Evolutionary conservation across 1,140 invertebrate genomes (phyloP), one percentile per base, ranked within the genome.

Genomic region (Plectus sambesii): DNA sequence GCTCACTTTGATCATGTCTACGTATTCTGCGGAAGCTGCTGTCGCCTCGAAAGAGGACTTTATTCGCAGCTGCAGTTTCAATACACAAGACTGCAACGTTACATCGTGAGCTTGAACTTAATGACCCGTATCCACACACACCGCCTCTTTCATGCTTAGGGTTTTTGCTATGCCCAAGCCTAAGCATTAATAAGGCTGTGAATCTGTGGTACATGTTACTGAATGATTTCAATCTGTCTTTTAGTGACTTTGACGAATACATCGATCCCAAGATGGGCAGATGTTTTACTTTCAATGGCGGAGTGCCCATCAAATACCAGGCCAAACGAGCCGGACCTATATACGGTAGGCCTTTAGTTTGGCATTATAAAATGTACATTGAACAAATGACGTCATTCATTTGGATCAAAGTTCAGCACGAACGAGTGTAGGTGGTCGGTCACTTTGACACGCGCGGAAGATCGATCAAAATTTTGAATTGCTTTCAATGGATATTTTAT

Each of bases 221-320:
- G n/a, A n/a, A n/a, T n/a, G n/a, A n/a, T n/a, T 42, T 39, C 33
- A 46, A 39, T 45, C 15, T 17, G n/a, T n/a, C n/a, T 23, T 56
- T 53, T 29, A 59, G 41, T 3, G 55, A 59, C 33, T 57, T 48
- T 47, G 47, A 42, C 9, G 22, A 9, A 4, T 59, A 30, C 12
- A 37, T 38, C 6, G 55, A 57, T 33, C 53, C 55, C 9, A 22
- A 25, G 6, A 59, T 59, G 56, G 55, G 55, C 2, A 33, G 41
- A 12, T 57, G 55, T 37, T 59, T 55, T 37, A 57, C 33, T 5
- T 57, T 59, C 42, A 57, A 57, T 22, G n/a, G n/a, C n/a, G n/a
- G n/a, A n/a, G 4, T 12, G 12, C 24, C 38, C 15, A 9, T 33
- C 2, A 30, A 39, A 5, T 33, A 51, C n/a, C 39, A 36, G 17